phyloP scores from a whole-genome alignment of 2,888 invertebrate genomes.

The Saturnia japonica region DNA sequence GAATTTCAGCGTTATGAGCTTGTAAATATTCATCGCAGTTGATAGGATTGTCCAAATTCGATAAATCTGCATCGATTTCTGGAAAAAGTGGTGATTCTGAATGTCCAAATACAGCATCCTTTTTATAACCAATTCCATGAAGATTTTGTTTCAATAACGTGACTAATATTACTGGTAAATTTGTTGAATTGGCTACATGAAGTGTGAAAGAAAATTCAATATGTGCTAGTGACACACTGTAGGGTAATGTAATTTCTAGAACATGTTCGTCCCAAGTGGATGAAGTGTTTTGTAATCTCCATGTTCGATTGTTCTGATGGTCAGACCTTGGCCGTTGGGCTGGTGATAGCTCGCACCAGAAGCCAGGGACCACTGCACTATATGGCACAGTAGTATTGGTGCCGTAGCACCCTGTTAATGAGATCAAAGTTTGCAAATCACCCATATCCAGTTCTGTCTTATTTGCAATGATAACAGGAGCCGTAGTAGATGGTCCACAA shows the following conservation, averaged over 20 bases:
- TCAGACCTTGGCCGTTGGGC: slow-evolving; percentile 94
- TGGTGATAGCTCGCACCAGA: slow-evolving; percentile 96
- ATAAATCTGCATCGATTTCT: slow-evolving; percentile 61
- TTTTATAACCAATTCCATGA: slow-evolving; percentile 80
- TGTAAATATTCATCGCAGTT: slow-evolving; percentile 90
- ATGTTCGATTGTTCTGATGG: slow-evolving; percentile 93
- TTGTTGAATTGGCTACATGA: slow-evolving; percentile 87
- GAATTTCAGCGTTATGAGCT: slow-evolving; percentile 93
- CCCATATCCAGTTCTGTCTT: slow-evolving; percentile 79
- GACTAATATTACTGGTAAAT: slow-evolving; percentile 90
- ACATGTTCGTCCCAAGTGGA: slow-evolving; percentile 97
- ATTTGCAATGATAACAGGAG: slow-evolving; percentile 79
- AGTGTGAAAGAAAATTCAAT: slow-evolving; percentile 93
- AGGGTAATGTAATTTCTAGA: slow-evolving; percentile 92
- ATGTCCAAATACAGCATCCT: slow-evolving; percentile 73
- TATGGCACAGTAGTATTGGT: slow-evolving; percentile 82
- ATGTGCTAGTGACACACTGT: slow-evolving; percentile 91
- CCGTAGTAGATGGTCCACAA: slow-evolving; percentile 47
- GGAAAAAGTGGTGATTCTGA: slow-evolving; percentile 69
- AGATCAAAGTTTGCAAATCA: slow-evolving; percentile 86
- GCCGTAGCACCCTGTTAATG: slow-evolving; percentile 89
- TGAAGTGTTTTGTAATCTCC: slow-evolving; percentile 93
- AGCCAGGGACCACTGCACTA: slow-evolving; percentile 94
- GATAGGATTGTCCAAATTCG: slow-evolving; percentile 86
- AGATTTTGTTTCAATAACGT: slow-evolving; percentile 83